Percentiles rank a stretch among this genome's conserved stretches.
phyloP scores from a whole-genome alignment of 2,113 vertebrate species.

The Xiphophorus maculatus region DNA sequence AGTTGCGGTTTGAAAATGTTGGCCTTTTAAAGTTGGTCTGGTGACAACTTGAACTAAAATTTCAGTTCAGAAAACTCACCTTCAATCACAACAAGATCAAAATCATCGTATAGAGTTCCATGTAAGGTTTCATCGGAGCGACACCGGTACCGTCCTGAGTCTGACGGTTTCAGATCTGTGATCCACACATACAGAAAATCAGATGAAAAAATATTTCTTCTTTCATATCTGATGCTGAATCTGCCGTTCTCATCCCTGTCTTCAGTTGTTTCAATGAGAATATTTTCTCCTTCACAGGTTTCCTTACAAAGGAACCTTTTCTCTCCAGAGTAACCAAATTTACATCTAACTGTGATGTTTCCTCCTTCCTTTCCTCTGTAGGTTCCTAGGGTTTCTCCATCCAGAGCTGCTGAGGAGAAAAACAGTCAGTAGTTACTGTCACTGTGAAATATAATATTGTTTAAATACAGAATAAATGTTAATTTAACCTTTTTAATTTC shows the following conservation, averaged over 20 bases:
- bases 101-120: not conserved
- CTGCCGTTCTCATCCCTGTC: not conserved
- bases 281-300: not conserved
- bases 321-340: not conserved
- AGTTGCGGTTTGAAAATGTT: not conserved
- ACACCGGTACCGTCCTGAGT: not conserved
- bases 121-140: not conserved
- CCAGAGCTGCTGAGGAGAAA: not conserved
- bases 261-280: not conserved
- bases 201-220: no score
- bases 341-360: not conserved
- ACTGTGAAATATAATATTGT: not conserved
- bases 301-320: not conserved
- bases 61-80: not conserved
- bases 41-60: not conserved
- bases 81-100: not conserved
- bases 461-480: not conserved
- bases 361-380: not conserved
- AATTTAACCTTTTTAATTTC: not conserved
- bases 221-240: not conserved
- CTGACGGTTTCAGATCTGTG: not conserved
- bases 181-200: not conserved
- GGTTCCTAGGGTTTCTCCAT: not conserved
- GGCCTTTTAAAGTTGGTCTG: not conserved
- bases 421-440: not conserved